Evolutionary conservation across 2,888 invertebrate genomes (phyloP), one percentile per base, ranked within the genome.

Genomic region (Drosophila parthenogenetica): DNA sequence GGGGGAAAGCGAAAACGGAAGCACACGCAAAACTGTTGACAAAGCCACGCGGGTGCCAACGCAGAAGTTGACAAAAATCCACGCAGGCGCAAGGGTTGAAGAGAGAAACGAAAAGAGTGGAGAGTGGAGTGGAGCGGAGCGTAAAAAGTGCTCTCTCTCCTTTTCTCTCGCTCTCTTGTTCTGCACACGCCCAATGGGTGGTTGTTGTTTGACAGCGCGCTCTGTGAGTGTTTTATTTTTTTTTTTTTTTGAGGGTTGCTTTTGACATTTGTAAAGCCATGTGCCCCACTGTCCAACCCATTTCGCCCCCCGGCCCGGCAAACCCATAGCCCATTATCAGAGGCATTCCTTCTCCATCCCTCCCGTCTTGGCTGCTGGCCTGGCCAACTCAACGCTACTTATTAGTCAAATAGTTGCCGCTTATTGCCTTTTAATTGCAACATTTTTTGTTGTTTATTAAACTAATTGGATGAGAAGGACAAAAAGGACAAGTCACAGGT

Each of bases 351-450:
- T 7, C 0, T 13, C 63, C 54, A 45, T 35, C 13, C 11, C 19
- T 8, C 2, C 8, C 2, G 10, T 32, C 29, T 5, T 22, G 22
- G 5, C 22, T 22, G 22, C 5, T n/a, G 5, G n/a, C 32, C 29
- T 59, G 37, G 40, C 40, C 39, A 42, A 53, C 61, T 49, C 73
- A 50, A 64, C 35, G 43, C 46, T 60, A 69, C 64, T 62, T 67
- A 68, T 65, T 69, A 58, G 69, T 51, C 66, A 64, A 66, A 67
- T 67, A 66, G 81, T 67, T 70, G 77, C 68, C 53, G 74, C 83
- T 82, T 77, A 81, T 81, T 69, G 77, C 77, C 77, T 82, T 81
- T 80, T 82, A 82, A 82, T 81, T 80, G 63, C 73, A 69, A 50
- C 69, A 81, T 60, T 53, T 29, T 32, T 43, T 37, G 32, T 71